Evolutionary conservation across 2,113 vertebrate species (phyloP), one percentile per base, ranked within the genome.

Genomic region (Girardinichthys multiradiatus): DNA sequence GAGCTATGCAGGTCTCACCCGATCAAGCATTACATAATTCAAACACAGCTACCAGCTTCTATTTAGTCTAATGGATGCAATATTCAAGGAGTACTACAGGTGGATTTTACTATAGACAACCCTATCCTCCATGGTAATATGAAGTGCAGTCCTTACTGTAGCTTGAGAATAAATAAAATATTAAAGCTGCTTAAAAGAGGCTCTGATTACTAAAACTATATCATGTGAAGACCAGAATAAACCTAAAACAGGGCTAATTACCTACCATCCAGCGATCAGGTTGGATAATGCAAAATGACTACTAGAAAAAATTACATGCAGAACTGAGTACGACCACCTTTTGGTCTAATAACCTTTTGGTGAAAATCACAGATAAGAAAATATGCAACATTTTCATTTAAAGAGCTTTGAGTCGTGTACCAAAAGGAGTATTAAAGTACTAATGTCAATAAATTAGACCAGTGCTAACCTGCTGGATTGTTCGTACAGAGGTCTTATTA

Each of bases 21-120:
- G 82, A 82, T 80, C 76, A 71, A 81, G 76, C 67, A 64, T 88
- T 88, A 84, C 84, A 91, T 91, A 87, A 90, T 89, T 88, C 84
- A 91, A 81, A 78, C 59, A 24, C 27, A 60, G 61, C 77, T 76
- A 57, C 62, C 58, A 64, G 76, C 30, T 21, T 61, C 48, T 69
- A 31, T 78, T 74, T 48, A 42, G 39, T 71, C 82, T 86, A 84
- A 87, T 89, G 80, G 72, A 70, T 63, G 68, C 29, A 10, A 70
- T 58, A 59, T 70, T 54, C 72, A 80, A 72, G 12, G 64, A 64
- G 48, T 61, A 35, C 24, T 3, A 48, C 2, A 0, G 57, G 70
- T 33, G 2, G 19, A 77, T 75, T 64, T 76, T 26, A 54, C 7
- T 29, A 65, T 79, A 57, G 66, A 72, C 58, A 66, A 37, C 42